These are phyloP conservation scores for Pocillopora grandis DNA, from an alignment of 92 coral and sea anemone species.

Conservation along the genomic window DNA sequence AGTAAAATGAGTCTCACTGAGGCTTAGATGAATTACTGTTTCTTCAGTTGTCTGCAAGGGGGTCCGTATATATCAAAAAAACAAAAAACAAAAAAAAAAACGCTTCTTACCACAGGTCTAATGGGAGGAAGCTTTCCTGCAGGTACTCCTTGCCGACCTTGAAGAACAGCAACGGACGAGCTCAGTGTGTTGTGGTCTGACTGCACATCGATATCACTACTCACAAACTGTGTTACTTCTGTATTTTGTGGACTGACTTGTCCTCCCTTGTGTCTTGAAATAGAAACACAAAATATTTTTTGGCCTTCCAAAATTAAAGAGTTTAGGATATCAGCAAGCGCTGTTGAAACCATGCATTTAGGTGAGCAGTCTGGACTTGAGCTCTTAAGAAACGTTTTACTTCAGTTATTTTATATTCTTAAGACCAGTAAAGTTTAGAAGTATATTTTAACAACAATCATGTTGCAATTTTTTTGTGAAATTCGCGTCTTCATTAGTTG, in stretches of 20 bases:
- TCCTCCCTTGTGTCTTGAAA: constrained; percentile 77
- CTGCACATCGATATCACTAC: constrained; percentile 71
- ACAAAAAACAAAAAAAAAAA: not conserved
- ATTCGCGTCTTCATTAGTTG: no score
- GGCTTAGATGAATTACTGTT: not conserved
- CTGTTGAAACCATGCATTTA: no score
- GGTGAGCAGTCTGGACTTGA: no score
- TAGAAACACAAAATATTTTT: not conserved
- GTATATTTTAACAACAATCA: no score
- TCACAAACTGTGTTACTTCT: constrained; percentile 66
- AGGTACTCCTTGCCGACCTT: constrained; percentile 81
- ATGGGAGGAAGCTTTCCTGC: constrained; percentile 90
- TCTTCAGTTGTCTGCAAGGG: not conserved
- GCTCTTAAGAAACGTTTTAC: no score
- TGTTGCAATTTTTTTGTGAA: no score
- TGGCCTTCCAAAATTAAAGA: no score
- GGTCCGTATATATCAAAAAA: not conserved
- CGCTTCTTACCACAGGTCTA: constrained; percentile 49
- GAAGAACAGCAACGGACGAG: constrained; percentile 36
- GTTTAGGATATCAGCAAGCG: no score
- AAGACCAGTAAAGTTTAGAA: no score
- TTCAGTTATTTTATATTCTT: no score
- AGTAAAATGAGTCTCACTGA: not conserved
- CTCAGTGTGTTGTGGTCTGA: constrained; percentile 45
- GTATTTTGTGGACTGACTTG: constrained; percentile 91